Base-by-base conservation (phyloP, 2,113 vertebrate genomes). In the Lichenostomus cassidix region DNA sequence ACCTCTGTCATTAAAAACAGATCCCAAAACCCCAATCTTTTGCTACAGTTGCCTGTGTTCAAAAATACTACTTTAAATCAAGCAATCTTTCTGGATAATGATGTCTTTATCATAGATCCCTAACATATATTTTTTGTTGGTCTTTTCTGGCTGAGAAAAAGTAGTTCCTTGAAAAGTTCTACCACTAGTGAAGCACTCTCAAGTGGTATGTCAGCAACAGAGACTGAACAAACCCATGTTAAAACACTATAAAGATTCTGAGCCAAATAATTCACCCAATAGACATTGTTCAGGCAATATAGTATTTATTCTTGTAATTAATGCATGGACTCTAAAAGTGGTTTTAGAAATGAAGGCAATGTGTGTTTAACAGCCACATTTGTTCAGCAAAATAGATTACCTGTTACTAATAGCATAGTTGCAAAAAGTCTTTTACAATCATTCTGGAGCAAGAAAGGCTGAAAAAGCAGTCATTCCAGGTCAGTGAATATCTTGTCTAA, bases 381-480 rank as follows among this genome's bases (percentile, higher is more conserved):
- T 44, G 37, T 55, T 94, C 46, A 60, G 65, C 79, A 83, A 94
- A 95, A 87, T 4, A 77, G 15, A 90, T 41, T 92, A 39, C 18
- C 41, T 89, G 23, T 25, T 91, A 84, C 50, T 33, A 82, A 92
- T n/a, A 65, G n/a, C 33, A 44, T 80, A 89, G 52, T n/a, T 60
- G 44, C 53, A 83, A 73, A 13, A 85, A 70, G 42, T 52, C 42
- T 94, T 93, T 85, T 60, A 58, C 56, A 94, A 77, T 90, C 29
- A 81, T 89, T 93, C 23, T 33, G 11, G 83, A 74, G 46, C 5
- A 77, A 56, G 31, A 27, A 90, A 93, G 56, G 42, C 71, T 92
- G 67, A 94, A 96, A 79, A 82, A 85, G n/a, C 62, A 88, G 46
- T 75, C 12, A 91, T 97, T 96, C 55, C 46, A 95, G 47, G 47